Conservation (phyloP, 2,113 vertebrate genomes). For the Clarias macrocephalus region DNA sequence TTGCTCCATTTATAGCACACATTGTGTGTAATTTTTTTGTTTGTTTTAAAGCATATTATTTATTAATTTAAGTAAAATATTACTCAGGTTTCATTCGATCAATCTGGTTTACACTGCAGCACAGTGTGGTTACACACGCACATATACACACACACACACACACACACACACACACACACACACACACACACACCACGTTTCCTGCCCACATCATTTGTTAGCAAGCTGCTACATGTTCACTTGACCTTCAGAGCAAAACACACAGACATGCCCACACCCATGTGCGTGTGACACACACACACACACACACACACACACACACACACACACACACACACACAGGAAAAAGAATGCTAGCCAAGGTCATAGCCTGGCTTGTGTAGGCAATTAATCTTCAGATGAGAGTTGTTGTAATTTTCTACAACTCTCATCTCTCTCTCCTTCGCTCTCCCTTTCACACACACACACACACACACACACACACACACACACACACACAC, state of each 20-base stretch:
- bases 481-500: background rate
- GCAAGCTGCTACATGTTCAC: background rate
- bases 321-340: background rate
- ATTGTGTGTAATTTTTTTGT: background rate
- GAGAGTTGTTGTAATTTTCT: background rate
- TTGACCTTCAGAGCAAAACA: background rate
- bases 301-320: background rate
- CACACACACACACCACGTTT: background rate
- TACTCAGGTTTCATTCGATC: background rate
- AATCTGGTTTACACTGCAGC: background rate
- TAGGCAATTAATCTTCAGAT: background rate
- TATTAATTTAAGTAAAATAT: background rate
- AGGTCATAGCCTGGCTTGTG: background rate
- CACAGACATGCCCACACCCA: background rate
- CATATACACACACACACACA: background rate
- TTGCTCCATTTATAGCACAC: background rate
- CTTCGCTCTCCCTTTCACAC: too few species aligned
- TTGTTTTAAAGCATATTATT: background rate
- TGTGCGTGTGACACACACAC: background rate
- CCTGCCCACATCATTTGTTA: constrained; percentile 5
- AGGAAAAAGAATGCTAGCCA: background rate
- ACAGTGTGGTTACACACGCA: background rate
- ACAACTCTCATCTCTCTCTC: background rate
- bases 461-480: constrained; percentile 5
- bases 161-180: background rate